These are phyloP conservation scores for Camponotus floridanus DNA, from an alignment of 1,140 invertebrate species.

Conservation along the genomic window DNA sequence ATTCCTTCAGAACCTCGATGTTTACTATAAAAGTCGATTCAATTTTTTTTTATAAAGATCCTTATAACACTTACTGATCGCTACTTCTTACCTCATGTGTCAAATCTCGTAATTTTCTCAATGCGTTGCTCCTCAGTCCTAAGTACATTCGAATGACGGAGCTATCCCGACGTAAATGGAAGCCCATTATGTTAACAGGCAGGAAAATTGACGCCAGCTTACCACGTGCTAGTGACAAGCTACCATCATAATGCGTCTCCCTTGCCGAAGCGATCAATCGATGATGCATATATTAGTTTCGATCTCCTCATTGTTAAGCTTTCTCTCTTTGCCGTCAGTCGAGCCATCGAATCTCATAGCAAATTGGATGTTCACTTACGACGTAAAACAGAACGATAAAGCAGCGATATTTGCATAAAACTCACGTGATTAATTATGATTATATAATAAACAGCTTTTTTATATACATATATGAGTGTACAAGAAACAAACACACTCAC, in stretches of 20 bases:
- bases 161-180: constrained; percentile 36
- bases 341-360: background rate
- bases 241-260: constrained; percentile 18
- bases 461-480: too few species aligned
- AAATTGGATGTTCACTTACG: constrained; percentile 10
- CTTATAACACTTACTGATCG: constrained; percentile 63
- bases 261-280: constrained; percentile 2
- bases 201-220: constrained; percentile 50
- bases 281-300: background rate
- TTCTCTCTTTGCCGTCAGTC: constrained; percentile 7
- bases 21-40: constrained; percentile 60
- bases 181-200: constrained; percentile 44
- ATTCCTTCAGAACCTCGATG: constrained; percentile 45
- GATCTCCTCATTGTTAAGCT: background rate
- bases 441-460: too few species aligned
- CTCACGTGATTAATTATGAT: too few species aligned
- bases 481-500: too few species aligned
- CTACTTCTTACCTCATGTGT: constrained; percentile 48
- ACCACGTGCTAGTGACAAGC: constrained; percentile 24
- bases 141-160: constrained; percentile 18
- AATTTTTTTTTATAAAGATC: constrained; percentile 67
- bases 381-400: background rate
- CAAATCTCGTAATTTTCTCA: constrained; percentile 44
- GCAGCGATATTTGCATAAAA: background rate
- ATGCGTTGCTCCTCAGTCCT: background rate